Conservation (phyloP, 2,888 invertebrate species). For the Lagria hirta region DNA sequence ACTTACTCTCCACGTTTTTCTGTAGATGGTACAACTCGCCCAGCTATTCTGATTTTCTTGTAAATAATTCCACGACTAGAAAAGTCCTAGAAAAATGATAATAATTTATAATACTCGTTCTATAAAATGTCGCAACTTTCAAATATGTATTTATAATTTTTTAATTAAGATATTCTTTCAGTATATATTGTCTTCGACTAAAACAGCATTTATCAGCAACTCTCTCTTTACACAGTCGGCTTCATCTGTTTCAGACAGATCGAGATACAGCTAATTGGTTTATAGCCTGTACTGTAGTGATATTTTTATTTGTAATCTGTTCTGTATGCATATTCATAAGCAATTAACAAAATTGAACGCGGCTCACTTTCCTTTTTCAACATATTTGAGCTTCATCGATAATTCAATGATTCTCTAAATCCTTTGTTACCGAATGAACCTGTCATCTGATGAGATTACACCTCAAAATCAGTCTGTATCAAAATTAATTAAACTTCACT, state of each 20-base stretch:
- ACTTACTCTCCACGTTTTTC: constrained; percentile 54
- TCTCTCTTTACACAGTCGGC: constrained; percentile 25
- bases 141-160: too few species aligned
- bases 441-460: constrained; percentile 30
- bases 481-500: constrained; percentile 6
- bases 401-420: constrained; percentile 23
- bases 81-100: constrained; percentile 53
- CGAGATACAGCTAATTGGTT: constrained; percentile 44
- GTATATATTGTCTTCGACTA: too few species aligned
- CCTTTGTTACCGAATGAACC: constrained; percentile 25
- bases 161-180: too few species aligned
- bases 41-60: constrained; percentile 58
- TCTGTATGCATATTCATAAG: constrained; percentile 41
- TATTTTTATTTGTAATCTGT: constrained; percentile 42
- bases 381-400: constrained; percentile 14
- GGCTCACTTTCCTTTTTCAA: constrained; percentile 26
- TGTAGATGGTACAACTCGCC: constrained; percentile 56
- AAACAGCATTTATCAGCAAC: too few species aligned
- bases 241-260: constrained; percentile 34
- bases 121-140: too few species aligned
- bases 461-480: constrained; percentile 17
- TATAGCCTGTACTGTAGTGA: constrained; percentile 41
- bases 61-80: constrained; percentile 51
- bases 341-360: constrained; percentile 38
- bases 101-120: too few species aligned